These are phyloP conservation scores for Maniola jurtina DNA, from an alignment of 1,140 invertebrate genomes.

Conservation along the genomic window DNA sequence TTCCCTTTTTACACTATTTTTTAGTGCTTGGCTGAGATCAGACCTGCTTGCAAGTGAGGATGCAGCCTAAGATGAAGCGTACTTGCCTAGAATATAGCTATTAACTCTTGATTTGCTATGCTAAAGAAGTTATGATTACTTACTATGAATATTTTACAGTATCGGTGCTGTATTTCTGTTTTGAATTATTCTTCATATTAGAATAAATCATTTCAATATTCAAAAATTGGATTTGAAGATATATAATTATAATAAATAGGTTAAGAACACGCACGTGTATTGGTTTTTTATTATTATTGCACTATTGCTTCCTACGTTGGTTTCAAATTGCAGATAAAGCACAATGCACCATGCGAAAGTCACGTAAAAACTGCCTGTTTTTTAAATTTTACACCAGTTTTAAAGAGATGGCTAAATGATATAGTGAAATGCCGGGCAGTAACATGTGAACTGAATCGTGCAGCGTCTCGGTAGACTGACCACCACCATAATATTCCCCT, in stretches of 20 bases:
- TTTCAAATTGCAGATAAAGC: too few relatives aligned
- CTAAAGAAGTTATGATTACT: neutral
- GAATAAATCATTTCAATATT: too few relatives aligned
- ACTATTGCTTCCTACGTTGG: too few relatives aligned
- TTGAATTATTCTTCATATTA: neutral
- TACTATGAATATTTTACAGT: neutral
- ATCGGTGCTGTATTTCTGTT: neutral
- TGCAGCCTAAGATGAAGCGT: too few relatives aligned
- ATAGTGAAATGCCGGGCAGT: conserved; percentile 29
- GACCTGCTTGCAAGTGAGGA: too few relatives aligned
- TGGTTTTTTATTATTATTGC: too few relatives aligned
- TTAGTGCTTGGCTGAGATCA: neutral
- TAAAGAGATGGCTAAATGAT: conserved; percentile 2
- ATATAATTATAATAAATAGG: too few relatives aligned
- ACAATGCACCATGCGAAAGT: too few relatives aligned
- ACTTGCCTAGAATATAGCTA: too few relatives aligned
- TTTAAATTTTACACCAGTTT: neutral
- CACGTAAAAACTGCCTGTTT: neutral
- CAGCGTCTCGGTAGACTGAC: conserved; percentile 48
- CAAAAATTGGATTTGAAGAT: too few relatives aligned
- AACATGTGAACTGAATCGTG: conserved; percentile 39
- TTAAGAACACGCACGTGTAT: too few relatives aligned
- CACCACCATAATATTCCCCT: conserved; percentile 58
- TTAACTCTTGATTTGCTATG: neutral
- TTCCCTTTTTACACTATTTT: neutral